phyloP scores from a whole-genome alignment of 1,140 invertebrate species.

The Papilio aristodemus region DNA sequence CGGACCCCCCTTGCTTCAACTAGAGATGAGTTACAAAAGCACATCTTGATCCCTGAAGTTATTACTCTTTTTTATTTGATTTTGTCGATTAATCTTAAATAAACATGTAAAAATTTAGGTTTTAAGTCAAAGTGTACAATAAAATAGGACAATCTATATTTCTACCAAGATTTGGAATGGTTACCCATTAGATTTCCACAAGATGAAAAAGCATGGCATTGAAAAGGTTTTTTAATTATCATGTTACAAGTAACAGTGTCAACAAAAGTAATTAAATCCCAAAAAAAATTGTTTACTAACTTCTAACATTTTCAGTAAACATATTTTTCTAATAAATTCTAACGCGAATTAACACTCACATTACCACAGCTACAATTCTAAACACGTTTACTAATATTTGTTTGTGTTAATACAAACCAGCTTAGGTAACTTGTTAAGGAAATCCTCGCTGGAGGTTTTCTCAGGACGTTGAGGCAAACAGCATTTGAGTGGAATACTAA shows the following conservation, averaged over 20 bases:
- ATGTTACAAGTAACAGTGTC: too few relatives aligned
- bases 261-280: too few relatives aligned
- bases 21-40: slow-evolving; percentile 21
- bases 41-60: background rate
- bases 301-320: too few relatives aligned
- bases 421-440: slow-evolving; percentile 32
- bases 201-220: too few relatives aligned
- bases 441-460: slow-evolving; percentile 25
- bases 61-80: slow-evolving; percentile 19
- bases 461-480: slow-evolving; percentile 25
- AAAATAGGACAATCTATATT: too few relatives aligned
- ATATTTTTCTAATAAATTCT: too few relatives aligned
- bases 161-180: too few relatives aligned
- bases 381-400: slow-evolving; percentile 27
- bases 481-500: slow-evolving; percentile 13
- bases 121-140: too few relatives aligned
- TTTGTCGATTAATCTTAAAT: background rate
- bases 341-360: background rate
- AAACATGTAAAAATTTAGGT: too few relatives aligned
- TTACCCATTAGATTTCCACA: too few relatives aligned
- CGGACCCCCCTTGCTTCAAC: slow-evolving; percentile 20
- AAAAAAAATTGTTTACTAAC: too few relatives aligned
- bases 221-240: too few relatives aligned
- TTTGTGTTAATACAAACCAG: slow-evolving; percentile 24
- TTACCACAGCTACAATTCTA: background rate